These are phyloP conservation scores for Tringa solitaria DNA, from an alignment of 2,113 vertebrate genomes.

Conservation along the genomic window DNA sequence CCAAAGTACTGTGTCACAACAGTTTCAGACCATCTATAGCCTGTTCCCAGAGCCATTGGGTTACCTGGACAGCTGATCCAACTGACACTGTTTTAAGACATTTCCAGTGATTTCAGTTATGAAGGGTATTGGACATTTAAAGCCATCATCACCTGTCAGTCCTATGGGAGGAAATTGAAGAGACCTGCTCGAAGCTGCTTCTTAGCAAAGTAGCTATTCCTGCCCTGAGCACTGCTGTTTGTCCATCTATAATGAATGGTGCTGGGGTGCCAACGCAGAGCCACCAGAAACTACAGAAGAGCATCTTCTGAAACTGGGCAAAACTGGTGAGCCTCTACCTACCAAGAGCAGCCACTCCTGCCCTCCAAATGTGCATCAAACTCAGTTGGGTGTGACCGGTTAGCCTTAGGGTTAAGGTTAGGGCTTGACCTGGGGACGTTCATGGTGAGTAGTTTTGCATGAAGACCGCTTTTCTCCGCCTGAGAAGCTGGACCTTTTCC, in stretches of 20 bases:
- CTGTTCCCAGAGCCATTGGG: neutral
- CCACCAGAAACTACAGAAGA: neutral
- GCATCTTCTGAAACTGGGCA: neutral
- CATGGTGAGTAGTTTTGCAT: neutral
- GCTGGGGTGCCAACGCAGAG: accelerated
- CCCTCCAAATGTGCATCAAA: neutral
- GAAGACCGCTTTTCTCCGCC: accelerated
- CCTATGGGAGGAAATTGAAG: neutral
- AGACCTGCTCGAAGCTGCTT: neutral
- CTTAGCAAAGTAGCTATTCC: neutral
- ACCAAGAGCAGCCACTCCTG: neutral
- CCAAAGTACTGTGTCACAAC: neutral
- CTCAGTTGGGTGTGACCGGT: neutral
- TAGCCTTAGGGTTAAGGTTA: neutral
- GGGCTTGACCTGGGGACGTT: neutral
- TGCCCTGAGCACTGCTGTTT: neutral
- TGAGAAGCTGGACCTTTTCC: neutral
- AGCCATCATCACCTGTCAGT: neutral
- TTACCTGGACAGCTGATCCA: neutral
- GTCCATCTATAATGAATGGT: neutral
- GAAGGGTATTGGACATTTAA: neutral
- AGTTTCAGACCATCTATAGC: neutral
- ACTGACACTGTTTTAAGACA: neutral
- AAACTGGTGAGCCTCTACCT: neutral
- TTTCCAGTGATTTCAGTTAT: neutral